Percentiles rank a stretch among this genome's conserved stretches.
phyloP scores from a whole-genome alignment of 2,113 vertebrate species.

The Passer domesticus region DNA sequence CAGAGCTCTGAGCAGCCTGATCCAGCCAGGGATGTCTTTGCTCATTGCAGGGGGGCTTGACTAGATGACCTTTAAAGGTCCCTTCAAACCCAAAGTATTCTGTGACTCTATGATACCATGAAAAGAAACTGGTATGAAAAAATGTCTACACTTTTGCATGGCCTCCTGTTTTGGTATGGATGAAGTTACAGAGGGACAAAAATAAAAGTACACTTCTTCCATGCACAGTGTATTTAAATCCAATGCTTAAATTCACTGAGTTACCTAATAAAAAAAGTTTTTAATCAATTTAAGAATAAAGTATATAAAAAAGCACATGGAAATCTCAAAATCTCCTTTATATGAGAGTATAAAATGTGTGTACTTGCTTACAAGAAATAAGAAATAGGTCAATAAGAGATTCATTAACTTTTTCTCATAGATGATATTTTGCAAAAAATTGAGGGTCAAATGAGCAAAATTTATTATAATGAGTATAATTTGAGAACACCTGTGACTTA shows the following conservation, averaged over 20 bases:
- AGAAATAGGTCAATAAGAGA: background rate
- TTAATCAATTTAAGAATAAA: background rate
- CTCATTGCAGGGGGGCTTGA: background rate
- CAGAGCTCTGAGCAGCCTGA: background rate
- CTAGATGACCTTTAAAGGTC: background rate
- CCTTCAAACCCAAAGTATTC: background rate
- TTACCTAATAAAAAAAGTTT: background rate
- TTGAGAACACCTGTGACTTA: background rate
- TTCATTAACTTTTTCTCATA: background rate
- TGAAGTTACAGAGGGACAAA: background rate
- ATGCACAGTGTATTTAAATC: background rate
- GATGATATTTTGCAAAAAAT: background rate
- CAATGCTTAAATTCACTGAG: background rate
- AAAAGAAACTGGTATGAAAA: background rate
- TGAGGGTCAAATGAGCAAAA: background rate
- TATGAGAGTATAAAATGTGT: background rate
- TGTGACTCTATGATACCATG: background rate
- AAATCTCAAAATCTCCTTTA: background rate
- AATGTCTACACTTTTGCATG: background rate
- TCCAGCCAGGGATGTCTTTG: background rate
- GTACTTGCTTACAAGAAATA: background rate
- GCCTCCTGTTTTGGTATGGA: background rate
- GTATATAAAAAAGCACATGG: background rate
- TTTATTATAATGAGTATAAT: background rate
- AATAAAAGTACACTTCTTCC: fast-evolving